Conservation (phyloP, 1,140 invertebrate genomes). For the Hypsibius dujardini region DNA sequence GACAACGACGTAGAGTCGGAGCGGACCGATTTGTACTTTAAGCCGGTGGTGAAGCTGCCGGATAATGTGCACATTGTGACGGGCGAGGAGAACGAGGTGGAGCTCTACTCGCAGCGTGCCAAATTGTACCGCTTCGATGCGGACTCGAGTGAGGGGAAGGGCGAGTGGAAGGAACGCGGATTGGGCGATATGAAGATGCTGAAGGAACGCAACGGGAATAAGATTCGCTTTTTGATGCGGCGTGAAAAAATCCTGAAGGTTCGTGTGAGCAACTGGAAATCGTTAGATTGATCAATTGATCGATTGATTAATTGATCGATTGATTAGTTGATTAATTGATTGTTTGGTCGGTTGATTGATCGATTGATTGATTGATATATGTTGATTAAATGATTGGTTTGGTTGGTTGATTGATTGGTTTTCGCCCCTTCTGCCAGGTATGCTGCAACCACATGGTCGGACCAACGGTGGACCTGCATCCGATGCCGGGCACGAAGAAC, state of each 20-base stretch:
- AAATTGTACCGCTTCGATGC: conserved; percentile 51
- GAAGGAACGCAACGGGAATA: conserved; percentile 43
- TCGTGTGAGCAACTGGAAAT: too few relatives aligned
- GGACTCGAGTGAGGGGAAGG: conserved; percentile 21
- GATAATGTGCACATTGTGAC: conserved; percentile 68
- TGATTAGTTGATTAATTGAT: too few relatives aligned
- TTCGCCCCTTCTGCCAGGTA: too few relatives aligned
- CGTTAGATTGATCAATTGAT: too few relatives aligned
- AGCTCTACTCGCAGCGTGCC: conserved; percentile 49
- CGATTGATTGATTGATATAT: too few relatives aligned
- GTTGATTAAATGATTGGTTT: too few relatives aligned
- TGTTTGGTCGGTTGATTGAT: too few relatives aligned
- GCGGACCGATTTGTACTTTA: conserved; percentile 46
- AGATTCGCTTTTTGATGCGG: conserved; percentile 58
- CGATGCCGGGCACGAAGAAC: conserved; percentile 54
- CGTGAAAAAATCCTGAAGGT: conserved; percentile 65
- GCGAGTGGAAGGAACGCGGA: conserved; percentile 39
- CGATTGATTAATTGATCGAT: too few relatives aligned
- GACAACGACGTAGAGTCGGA: conserved; percentile 46
- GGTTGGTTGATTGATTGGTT: too few relatives aligned
- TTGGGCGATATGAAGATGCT: conserved; percentile 36
- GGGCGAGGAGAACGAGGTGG: conserved; percentile 61
- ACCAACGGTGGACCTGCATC: conserved; percentile 41
- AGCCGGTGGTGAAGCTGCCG: conserved; percentile 59
- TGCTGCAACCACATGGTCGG: conserved; percentile 60